Conservation (phyloP, 1,140 invertebrate genomes). For the Lordiphosa clarofinis region DNA sequence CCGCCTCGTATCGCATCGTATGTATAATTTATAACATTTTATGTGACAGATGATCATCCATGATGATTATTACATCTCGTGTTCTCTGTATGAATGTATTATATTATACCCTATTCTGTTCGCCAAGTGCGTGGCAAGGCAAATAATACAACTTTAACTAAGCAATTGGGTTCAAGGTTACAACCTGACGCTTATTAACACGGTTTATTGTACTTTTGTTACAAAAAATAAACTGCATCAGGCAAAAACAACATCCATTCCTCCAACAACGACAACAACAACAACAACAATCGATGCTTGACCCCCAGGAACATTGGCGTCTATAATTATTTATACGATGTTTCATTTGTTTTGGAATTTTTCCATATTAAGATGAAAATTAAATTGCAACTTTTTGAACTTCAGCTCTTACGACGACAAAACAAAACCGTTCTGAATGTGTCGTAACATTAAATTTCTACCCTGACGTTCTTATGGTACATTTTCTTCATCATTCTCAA, state of each 20-base stretch:
- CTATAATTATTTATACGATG: slow-evolving; percentile 79
- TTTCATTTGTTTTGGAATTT: slow-evolving; percentile 79
- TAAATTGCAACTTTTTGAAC: slow-evolving; percentile 3
- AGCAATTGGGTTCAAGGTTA: slow-evolving; percentile 67
- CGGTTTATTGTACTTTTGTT: slow-evolving; percentile 78
- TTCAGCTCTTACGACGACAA: too few relatives aligned
- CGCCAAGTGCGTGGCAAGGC: slow-evolving; percentile 27
- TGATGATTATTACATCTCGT: slow-evolving; percentile 44
- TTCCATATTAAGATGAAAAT: slow-evolving; percentile 46
- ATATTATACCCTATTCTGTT: slow-evolving; percentile 51
- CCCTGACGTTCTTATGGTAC: too few relatives aligned
- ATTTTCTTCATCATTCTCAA: too few relatives aligned
- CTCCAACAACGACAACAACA: slow-evolving; percentile 1
- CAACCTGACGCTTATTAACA: slow-evolving; percentile 69
- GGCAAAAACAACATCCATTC: slow-evolving; percentile 19
- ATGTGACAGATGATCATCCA: slow-evolving; percentile 28
- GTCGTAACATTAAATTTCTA: too few relatives aligned
- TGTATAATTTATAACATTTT: slow-evolving; percentile 58
- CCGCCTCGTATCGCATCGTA: slow-evolving; percentile 1
- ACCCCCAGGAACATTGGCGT: slow-evolving; percentile 60
- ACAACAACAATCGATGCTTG: slow-evolving; percentile 50
- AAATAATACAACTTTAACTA: slow-evolving; percentile 23
- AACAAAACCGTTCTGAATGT: too few relatives aligned
- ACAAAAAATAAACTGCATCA: slow-evolving; percentile 40
- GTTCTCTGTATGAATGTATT: slow-evolving; percentile 51